Evolutionary conservation across 2,113 vertebrate species (phyloP).

Genomic region (Vidua macroura): DNA sequence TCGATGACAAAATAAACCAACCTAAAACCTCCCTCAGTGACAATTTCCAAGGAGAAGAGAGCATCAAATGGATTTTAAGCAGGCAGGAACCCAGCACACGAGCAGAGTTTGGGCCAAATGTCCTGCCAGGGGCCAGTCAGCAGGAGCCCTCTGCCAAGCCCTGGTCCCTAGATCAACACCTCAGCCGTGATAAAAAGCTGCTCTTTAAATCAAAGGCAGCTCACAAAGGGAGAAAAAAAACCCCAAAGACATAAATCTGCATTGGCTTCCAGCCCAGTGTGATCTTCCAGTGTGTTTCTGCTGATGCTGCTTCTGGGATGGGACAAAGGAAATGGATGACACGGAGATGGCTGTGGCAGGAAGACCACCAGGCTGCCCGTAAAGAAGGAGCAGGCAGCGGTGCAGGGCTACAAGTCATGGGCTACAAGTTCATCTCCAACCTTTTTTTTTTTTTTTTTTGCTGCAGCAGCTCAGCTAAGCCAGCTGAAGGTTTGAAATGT

Average conservation of each 20-base stretch:
- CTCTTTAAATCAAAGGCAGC: conserved; percentile 56
- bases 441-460: neutral
- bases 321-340: conserved; percentile 15
- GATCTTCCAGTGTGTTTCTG: conserved; percentile 26
- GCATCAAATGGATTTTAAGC: neutral
- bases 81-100: neutral
- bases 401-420: neutral
- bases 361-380: conserved; percentile 11
- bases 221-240: neutral
- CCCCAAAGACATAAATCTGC: conserved; percentile 27
- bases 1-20: neutral
- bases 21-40: neutral
- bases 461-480: neutral
- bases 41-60: conserved; percentile 24
- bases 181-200: neutral
- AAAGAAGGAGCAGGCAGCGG: neutral
- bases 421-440: conserved; percentile 3
- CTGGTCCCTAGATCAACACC: conserved; percentile 27
- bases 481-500: neutral
- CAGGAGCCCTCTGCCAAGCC: conserved; percentile 22
- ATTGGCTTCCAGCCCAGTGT: conserved; percentile 35
- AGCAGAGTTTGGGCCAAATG: conserved; percentile 29
- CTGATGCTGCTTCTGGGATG: conserved; percentile 52
- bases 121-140: conserved; percentile 47
- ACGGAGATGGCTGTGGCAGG: neutral